Conservation (phyloP, 2,888 invertebrate species). For the Diabrotica balteata region DNA sequence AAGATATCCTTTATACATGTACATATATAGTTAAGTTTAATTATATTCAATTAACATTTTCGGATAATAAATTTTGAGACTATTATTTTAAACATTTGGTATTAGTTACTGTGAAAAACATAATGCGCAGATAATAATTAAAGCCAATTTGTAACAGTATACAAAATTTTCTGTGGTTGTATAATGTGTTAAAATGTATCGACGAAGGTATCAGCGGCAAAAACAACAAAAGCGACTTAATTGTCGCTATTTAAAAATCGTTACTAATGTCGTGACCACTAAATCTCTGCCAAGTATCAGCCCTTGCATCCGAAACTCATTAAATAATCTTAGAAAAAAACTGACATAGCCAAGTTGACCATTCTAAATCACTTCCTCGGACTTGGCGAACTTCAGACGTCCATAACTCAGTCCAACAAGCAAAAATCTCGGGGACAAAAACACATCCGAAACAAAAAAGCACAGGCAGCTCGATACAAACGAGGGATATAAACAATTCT, state of each 20-base stretch:
- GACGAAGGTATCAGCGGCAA: slow-evolving; percentile 5
- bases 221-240: slow-evolving; percentile 40
- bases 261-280: slow-evolving; percentile 45
- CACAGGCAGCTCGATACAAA: slow-evolving; percentile 56
- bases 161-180: too few species aligned
- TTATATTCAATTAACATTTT: too few species aligned
- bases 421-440: slow-evolving; percentile 57
- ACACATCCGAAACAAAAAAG: slow-evolving; percentile 54
- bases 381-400: slow-evolving; percentile 50
- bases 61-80: too few species aligned
- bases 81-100: too few species aligned
- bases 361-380: slow-evolving; percentile 55
- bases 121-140: too few species aligned
- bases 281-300: slow-evolving; percentile 42
- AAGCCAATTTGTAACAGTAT: too few species aligned
- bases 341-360: slow-evolving; percentile 49
- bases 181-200: not conserved
- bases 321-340: slow-evolving; percentile 54
- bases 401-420: slow-evolving; percentile 58
- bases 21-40: too few species aligned
- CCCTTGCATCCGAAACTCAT: slow-evolving; percentile 45
- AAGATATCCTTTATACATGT: too few species aligned
- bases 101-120: too few species aligned
- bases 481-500: slow-evolving; percentile 60
- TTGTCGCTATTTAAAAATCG: slow-evolving; percentile 43